These are phyloP conservation scores for Coilia nasus DNA, from an alignment of 2,797 vertebrate species.

Conservation along the genomic window DNA sequence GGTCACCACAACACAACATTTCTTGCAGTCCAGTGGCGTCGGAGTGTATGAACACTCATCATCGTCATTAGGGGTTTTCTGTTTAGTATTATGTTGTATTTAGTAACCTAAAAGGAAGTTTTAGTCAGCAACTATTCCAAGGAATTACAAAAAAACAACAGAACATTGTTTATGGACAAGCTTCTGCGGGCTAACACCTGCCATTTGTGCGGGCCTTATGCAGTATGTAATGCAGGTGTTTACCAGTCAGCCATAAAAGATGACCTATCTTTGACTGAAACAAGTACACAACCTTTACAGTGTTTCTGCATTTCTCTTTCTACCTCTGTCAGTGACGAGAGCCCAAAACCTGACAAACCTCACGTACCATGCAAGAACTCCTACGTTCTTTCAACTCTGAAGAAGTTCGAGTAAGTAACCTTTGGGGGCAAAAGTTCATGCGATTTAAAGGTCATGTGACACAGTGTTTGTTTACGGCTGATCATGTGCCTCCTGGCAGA, in stretches of 20 bases:
- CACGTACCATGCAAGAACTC: constrained; percentile 26
- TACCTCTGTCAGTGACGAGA: constrained; percentile 35
- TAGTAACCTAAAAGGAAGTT: neutral
- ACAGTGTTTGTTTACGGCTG: neutral
- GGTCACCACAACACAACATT: too few species aligned
- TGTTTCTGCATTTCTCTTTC: neutral
- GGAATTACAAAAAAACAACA: neutral
- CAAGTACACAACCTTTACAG: neutral
- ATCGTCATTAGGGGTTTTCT: neutral
- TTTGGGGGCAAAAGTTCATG: neutral
- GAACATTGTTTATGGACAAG: neutral
- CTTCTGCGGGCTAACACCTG: neutral
- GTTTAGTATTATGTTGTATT: neutral
- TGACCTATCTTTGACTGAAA: neutral
- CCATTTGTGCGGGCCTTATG: too few species aligned
- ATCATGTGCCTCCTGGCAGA: neutral
- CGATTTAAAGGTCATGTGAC: neutral
- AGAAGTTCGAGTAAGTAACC: constrained; percentile 65
- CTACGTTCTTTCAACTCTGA: constrained; percentile 54
- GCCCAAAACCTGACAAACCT: constrained; percentile 28
- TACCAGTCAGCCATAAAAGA: neutral
- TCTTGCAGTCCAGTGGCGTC: too few species aligned
- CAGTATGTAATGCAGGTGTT: neutral
- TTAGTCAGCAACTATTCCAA: neutral
- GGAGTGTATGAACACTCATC: too few species aligned